Base-by-base conservation (phyloP, 2,888 invertebrate species). In the Psylliodes chrysocephalus region DNA sequence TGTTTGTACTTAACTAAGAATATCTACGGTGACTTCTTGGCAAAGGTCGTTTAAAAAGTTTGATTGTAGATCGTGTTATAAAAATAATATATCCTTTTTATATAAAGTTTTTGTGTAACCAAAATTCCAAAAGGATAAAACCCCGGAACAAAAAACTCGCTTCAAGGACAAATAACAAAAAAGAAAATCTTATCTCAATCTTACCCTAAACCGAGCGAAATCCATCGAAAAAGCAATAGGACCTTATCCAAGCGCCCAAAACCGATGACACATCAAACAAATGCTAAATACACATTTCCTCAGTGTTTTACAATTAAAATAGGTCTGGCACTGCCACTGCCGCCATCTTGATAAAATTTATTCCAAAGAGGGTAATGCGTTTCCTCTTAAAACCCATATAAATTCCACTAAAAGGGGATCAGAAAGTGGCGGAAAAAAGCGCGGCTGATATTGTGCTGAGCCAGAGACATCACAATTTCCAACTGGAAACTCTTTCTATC, bases 381-480 rank as follows among this genome's bases (percentile, higher is more conserved):
- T 63, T 66, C 57, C 68, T 68, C 61, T 68, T 68, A 66, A 63
- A 68, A 64, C 63, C 65, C 60, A 63, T 68, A 68, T 68, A 68
- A 65, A 68, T 68, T 68, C 63, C 63, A 57, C 63, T 68, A 66
- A 68, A 66, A 66, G 65, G 66, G 66, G 57, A 68, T 68, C 68
- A 65, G 66, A 63, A 55, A 63, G 59, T 52, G 55, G 63, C 59
- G 61, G 25, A 66, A 68, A 68, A 67, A 63, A 59, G 38, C 63
- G 55, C 51, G 55, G 15, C 35, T 38, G 63, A 66, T 63, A 63
- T 66, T 53, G 63, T 53, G 51, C 51, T 47, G 55, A 60, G 28
- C 51, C 49, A 51, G 60, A 59, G 42, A 53, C 25, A 12, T 55
- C 49, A 12, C 35, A 35, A 35, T 35, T 12, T 35, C 35, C 35